Evolutionary conservation across 2,888 invertebrate genomes (phyloP).

Genomic region (Eucera pruinosa): DNA sequence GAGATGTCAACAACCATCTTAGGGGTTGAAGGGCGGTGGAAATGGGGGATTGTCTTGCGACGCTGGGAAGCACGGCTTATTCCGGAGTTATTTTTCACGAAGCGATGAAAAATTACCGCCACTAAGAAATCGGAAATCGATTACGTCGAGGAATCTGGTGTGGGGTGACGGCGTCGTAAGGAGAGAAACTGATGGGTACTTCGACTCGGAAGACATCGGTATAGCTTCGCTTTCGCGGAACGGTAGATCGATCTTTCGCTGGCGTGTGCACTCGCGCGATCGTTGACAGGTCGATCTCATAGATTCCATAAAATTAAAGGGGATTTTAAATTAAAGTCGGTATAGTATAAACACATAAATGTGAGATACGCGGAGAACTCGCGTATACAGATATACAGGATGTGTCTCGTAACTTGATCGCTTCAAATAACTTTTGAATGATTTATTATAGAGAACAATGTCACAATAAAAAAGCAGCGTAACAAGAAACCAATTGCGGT

Average conservation of each 20-base stretch:
- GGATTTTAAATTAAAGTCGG: too few relatives aligned
- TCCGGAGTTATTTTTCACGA: slow-evolving; percentile 80
- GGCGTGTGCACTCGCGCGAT: slow-evolving; percentile 48
- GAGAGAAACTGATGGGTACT: slow-evolving; percentile 65
- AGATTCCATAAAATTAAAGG: slow-evolving; percentile 44
- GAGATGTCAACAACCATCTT: slow-evolving; percentile 18
- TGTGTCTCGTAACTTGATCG: too few relatives aligned
- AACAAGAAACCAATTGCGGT: too few relatives aligned
- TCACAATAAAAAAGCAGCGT: too few relatives aligned
- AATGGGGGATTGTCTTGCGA: slow-evolving; percentile 26
- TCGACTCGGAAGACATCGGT: slow-evolving; percentile 55
- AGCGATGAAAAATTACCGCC: slow-evolving; percentile 79
- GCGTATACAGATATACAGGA: too few relatives aligned
- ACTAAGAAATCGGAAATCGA: slow-evolving; percentile 81
- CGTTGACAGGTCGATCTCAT: slow-evolving; percentile 46
- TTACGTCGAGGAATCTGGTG: slow-evolving; percentile 71
- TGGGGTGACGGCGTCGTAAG: slow-evolving; percentile 48
- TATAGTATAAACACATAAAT: too few relatives aligned
- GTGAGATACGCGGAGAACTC: too few relatives aligned
- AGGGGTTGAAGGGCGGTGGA: slow-evolving; percentile 13
- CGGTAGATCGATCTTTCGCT: slow-evolving; percentile 58
- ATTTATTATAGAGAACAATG: too few relatives aligned
- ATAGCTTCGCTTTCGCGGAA: slow-evolving; percentile 33
- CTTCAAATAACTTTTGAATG: too few relatives aligned
- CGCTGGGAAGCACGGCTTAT: slow-evolving; percentile 72